Conservation (phyloP, 2,888 invertebrate genomes). For the Unio pictorum region DNA sequence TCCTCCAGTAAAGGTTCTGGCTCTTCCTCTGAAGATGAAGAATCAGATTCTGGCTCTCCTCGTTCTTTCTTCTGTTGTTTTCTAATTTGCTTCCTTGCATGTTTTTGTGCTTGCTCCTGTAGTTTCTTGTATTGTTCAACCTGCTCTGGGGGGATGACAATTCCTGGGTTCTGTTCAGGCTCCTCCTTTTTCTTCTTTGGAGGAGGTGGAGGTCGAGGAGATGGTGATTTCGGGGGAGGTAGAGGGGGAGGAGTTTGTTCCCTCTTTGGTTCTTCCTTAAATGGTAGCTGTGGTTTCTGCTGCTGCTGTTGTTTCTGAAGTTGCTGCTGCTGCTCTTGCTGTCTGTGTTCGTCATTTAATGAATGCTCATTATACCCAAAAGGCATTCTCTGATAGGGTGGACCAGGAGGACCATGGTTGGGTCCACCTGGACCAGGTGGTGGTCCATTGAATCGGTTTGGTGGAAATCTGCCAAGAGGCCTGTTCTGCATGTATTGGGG, state of each 20-base stretch:
- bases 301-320: too few species aligned
- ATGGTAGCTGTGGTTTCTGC: not conserved
- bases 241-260: constrained; percentile 59
- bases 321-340: constrained; percentile 3
- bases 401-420: constrained; percentile 44
- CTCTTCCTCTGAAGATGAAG: constrained; percentile 49
- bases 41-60: constrained; percentile 55
- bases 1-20: constrained; percentile 28
- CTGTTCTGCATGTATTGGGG: constrained; percentile 31
- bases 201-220: constrained; percentile 60
- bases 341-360: not conserved
- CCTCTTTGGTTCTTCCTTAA: constrained; percentile 28
- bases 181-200: constrained; percentile 49
- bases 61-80: constrained; percentile 74
- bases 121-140: constrained; percentile 65
- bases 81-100: constrained; percentile 83
- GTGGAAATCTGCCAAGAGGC: constrained; percentile 17
- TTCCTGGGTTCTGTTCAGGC: constrained; percentile 47
- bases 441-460: constrained; percentile 23
- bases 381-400: constrained; percentile 21
- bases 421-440: constrained; percentile 21
- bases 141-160: constrained; percentile 67
- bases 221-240: constrained; percentile 59
- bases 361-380: not conserved
- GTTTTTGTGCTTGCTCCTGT: constrained; percentile 82